Base-by-base conservation (phyloP, 1,140 invertebrate species). In the Doryteuthis pealeii region DNA sequence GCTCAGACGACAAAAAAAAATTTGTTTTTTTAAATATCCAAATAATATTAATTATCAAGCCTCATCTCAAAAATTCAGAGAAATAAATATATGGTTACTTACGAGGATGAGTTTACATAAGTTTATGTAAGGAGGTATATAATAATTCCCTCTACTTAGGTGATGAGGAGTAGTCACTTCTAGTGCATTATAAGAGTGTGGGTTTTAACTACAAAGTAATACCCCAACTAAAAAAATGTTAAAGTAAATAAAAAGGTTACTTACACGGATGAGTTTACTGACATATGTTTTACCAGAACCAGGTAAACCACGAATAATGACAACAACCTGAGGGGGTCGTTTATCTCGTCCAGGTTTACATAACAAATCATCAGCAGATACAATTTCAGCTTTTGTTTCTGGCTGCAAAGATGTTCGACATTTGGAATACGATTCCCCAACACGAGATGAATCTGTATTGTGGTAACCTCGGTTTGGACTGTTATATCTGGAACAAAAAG, bases 221-320 rank as follows among this genome's bases (percentile, higher is more conserved):
- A 40, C 10, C 3, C 35, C 3, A 40, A 40, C 4, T 10, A 5
- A 40, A 40, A 40, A 40, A 40, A 5, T 40, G 10, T 40, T 5
- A 40, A 40, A 40, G 35, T 62, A 28, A 62, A 62, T 62, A 58
- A 54, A 68, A 5, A 5, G 49, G 32, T 2, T 49, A 77, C 85
- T 88, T 90, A 91, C 95, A 91, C 95, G 94, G 65, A 96, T 94
- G 40, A 95, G 88, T 89, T 95, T 95, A 4, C 94, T 93, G 79
- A 95, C 90, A 88, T 92, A 93, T 35, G 94, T 94, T 89, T 96
- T 96, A 66, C 95, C 95, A 87, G 94, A 94, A 2, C 96, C 95
- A 26, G 95, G 95, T 70, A 93, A 91, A 75, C 96, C 96, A 87
- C 96, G 89, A 18, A 99, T 86, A 80, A 99, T 94, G 71, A 98